Evolutionary conservation across 2,797 vertebrate species (phyloP), one percentile per base, ranked within the genome.

Genomic region (Microctenopoma stevenorrisi): DNA sequence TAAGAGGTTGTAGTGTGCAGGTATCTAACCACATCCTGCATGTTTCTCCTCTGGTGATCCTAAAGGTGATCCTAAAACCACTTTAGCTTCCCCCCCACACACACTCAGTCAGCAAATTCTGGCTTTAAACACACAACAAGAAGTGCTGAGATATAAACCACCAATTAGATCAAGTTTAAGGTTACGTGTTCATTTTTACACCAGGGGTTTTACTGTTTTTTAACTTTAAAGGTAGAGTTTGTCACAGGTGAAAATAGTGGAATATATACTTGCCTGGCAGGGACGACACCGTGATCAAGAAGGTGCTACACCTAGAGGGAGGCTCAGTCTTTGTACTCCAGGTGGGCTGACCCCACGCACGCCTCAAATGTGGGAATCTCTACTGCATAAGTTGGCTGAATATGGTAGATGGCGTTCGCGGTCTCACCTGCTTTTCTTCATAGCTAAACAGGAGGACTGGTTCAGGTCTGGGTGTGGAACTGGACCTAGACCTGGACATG

Each of bases 1-100:
- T 80, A 84, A 83, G 75, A 70, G 85, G 59, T 75, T 82, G 84
- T 88, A 83, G 74, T 62, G 80, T 66, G 52, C 70, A 76, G 82
- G 77, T 81, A 86, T 83, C 76, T 52, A 69, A 87, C 90, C 90
- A 89, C 89, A 88, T 92, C 89, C 91, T 88, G 76, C 78, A 69
- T 74, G 79, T 78, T 88, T 77, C 83, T 79, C 53, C 83, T 74
- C 69, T 74, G 35, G 53, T 72, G 83, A 79, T 30, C 28, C 28
- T 22, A 22, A 22, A 22, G 28, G 28, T 30, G 28, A 30, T 79
- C 67, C 76, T 81, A 63, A 70, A 74, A 79, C 76, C 71, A 60
- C 64, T 63, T 71, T 8, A 0, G 28, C 73, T 80, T 80, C 84
- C 55, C 56, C 30, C 61, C 86, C 77, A 62, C 62, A n/a, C 78